Evolutionary conservation across 2,797 vertebrate species (phyloP).

Genomic region (Falco rusticolus): DNA sequence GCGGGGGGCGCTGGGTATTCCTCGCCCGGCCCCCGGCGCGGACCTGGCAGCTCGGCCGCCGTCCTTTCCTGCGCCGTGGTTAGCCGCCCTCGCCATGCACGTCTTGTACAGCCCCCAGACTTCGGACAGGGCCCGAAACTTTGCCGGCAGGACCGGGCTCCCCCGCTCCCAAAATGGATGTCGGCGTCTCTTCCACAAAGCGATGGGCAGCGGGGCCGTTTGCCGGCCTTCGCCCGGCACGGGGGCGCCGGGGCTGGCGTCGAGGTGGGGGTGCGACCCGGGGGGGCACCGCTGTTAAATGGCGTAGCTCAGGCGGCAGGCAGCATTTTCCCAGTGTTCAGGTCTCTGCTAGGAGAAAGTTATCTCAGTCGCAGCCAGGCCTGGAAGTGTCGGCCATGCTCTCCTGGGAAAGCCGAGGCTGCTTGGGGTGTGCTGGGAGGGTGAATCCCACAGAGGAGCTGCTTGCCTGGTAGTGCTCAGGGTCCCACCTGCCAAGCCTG

Average conservation of each 20-base stretch:
- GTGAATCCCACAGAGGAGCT: background rate
- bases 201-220: background rate
- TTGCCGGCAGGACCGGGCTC: background rate
- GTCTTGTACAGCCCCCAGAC: background rate
- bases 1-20: background rate
- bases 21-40: background rate
- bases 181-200: background rate
- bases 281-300: fast-evolving
- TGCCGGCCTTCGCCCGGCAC: background rate
- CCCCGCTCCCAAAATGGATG: constrained; percentile 41
- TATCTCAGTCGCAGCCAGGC: background rate
- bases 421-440: background rate
- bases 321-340: background rate
- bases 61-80: no score
- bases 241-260: background rate
- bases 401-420: background rate
- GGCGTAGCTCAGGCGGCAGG: background rate
- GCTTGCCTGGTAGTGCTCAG: background rate
- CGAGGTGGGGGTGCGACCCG: background rate
- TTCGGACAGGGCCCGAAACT: constrained; percentile 6
- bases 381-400: background rate
- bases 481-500: background rate
- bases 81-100: background rate
- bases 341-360: background rate
- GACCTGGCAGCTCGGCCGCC: background rate